Conservation (phyloP, 2,888 invertebrate genomes). For the Glaucopsyche alexis region DNA sequence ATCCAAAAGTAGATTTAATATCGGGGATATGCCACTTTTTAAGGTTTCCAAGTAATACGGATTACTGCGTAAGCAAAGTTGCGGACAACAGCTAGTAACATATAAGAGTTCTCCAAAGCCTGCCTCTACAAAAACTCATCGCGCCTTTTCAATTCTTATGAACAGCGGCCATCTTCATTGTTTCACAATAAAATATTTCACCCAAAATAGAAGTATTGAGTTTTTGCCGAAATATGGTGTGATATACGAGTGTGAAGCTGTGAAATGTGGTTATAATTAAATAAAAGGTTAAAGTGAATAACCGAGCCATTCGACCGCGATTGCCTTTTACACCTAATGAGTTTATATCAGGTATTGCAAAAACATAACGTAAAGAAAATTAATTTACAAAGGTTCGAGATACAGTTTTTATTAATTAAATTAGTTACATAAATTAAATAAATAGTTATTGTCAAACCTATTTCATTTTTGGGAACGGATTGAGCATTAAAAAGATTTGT, state of each 20-base stretch:
- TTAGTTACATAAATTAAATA: too few species aligned
- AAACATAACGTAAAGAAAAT: neutral
- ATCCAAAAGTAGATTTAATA: too few species aligned
- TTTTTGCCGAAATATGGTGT: neutral
- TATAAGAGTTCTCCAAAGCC: too few species aligned
- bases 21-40: too few species aligned
- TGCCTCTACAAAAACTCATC: neutral
- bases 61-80: too few species aligned
- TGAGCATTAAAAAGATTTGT: too few species aligned
- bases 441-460: too few species aligned
- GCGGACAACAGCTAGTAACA: too few species aligned
- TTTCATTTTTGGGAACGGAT: too few species aligned
- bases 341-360: constrained; percentile 11
- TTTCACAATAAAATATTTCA: constrained; percentile 7
- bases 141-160: neutral
- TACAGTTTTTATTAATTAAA: neutral
- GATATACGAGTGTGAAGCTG: constrained; percentile 7
- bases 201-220: neutral
- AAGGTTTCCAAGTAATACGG: too few species aligned
- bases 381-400: neutral
- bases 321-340: constrained; percentile 1
- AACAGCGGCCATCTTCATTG: neutral
- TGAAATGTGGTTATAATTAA: constrained; percentile 13
- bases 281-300: constrained; percentile 5
- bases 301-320: neutral